Conservation (phyloP, 2,888 invertebrate species). For the Nomada fucata region DNA sequence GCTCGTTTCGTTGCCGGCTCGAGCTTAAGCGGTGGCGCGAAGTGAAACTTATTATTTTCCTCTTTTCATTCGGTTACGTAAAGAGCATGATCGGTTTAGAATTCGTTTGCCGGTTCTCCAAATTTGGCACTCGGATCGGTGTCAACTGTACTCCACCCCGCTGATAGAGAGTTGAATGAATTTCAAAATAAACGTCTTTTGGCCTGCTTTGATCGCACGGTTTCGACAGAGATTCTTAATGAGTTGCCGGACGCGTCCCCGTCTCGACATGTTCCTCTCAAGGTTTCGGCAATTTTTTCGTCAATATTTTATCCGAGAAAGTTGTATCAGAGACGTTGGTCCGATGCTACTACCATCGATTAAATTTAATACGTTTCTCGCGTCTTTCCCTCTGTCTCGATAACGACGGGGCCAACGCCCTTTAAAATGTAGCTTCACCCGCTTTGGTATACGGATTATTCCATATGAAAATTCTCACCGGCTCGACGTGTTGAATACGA, state of each 20-base stretch:
- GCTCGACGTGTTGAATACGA: background rate
- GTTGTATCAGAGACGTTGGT: background rate
- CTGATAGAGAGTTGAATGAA: slow-evolving; percentile 3
- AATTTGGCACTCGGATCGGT: slow-evolving; percentile 6
- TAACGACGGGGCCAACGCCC: background rate
- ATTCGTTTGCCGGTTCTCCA: background rate
- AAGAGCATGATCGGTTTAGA: background rate
- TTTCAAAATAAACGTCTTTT: slow-evolving; percentile 10
- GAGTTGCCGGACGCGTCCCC: background rate
- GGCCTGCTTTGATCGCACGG: slow-evolving; percentile 6
- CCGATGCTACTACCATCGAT: background rate
- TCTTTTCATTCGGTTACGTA: background rate
- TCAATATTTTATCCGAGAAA: slow-evolving; percentile 15
- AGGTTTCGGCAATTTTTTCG: slow-evolving; percentile 13
- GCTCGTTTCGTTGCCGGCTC: too few species aligned
- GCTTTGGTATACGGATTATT: background rate
- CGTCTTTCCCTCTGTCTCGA: slow-evolving; percentile 1
- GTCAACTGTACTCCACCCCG: slow-evolving; percentile 6
- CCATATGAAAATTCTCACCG: background rate
- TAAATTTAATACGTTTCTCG: slow-evolving; percentile 1
- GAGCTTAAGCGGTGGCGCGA: too few species aligned
- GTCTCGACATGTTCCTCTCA: slow-evolving; percentile 3
- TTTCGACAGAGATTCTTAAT: slow-evolving; percentile 32
- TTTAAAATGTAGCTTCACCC: background rate
- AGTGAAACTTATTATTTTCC: too few species aligned